phyloP scores from a whole-genome alignment of 2,797 vertebrate species.

The Spatula clypeata region DNA sequence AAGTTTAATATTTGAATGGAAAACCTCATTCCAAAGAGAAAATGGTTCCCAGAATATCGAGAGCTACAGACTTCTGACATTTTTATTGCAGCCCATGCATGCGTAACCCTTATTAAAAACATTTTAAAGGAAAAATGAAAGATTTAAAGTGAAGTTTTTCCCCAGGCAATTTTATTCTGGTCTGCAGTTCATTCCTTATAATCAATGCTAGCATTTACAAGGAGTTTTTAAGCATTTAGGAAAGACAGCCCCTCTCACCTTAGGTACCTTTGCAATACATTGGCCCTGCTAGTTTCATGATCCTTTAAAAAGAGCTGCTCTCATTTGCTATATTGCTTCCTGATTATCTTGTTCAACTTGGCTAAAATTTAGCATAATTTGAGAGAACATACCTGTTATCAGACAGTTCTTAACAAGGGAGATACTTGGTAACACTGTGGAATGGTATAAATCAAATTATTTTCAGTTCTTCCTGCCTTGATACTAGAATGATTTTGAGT shows the following conservation, averaged over 20 bases:
- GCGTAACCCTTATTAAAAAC: constrained; percentile 47
- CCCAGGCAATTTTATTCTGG: constrained; percentile 37
- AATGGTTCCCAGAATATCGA: background rate
- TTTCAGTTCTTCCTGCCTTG: background rate
- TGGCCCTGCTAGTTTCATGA: background rate
- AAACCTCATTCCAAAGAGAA: background rate
- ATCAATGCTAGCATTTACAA: constrained; percentile 47
- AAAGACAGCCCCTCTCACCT: constrained; percentile 7
- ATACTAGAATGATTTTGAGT: background rate
- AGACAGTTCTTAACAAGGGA: background rate
- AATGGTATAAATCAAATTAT: background rate
- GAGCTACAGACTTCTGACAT: background rate
- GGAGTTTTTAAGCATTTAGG: constrained; percentile 28
- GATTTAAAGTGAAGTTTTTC: constrained; percentile 36
- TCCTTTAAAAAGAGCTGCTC: background rate
- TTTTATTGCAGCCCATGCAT: constrained; percentile 30
- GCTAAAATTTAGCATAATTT: background rate
- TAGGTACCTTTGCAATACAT: background rate
- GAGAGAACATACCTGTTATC: background rate
- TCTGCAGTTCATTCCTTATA: constrained; percentile 14
- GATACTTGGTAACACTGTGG: background rate
- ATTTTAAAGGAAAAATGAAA: constrained; percentile 43
- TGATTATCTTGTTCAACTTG: background rate
- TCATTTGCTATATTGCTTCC: background rate
- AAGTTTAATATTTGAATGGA: background rate